Base-by-base conservation (phyloP, 2,888 invertebrate genomes). In the Tortrix viridana region DNA sequence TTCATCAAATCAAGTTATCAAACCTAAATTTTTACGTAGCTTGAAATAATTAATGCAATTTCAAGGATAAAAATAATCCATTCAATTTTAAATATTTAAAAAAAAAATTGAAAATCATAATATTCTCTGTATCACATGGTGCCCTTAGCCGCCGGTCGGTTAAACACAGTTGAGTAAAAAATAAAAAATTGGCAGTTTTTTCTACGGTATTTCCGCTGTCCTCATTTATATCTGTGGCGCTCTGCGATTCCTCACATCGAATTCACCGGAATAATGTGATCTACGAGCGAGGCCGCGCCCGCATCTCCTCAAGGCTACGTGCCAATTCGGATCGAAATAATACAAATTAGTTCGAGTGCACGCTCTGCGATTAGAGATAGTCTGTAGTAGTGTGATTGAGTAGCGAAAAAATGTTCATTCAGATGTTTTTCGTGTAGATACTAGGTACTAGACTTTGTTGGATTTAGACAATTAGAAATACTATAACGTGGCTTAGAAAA, bases 241-340 rank as follows among this genome's bases (percentile, higher is more conserved):
- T 32, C 61, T 48, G 49, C 49, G 44, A 44, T 56, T 18, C 47
- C 57, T 62, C 62, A 63, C 50, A 58, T 47, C 41, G 52, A 52
- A 57, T 47, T 26, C 69, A 72, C 70, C 72, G 70, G 71, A 74
- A 73, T 72, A 59, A 49, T 50, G 58, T 54, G 53, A 69, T 72
- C 69, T 69, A 70, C 68, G 46, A 68, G 64, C 72, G 71, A 74
- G 76, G 74, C 69, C 72, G 73, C 71, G 69, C 68, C 72, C 71
- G 69, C 67, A 66, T 60, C 67, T 67, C 65, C 44, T 50, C 71
- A 77, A 76, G 74, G 73, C 68, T 74, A 59, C 57, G 65, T 65
- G 60, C 67, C 61, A 68, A 65, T 68, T 58, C 47, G 47, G 26
- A 54, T 32, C 20, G 60, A 57, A 58, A 57, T 58, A 46, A 46